Evolutionary conservation across 2,113 vertebrate genomes (phyloP).

Genomic region (Cricetomys ansorgei): DNA sequence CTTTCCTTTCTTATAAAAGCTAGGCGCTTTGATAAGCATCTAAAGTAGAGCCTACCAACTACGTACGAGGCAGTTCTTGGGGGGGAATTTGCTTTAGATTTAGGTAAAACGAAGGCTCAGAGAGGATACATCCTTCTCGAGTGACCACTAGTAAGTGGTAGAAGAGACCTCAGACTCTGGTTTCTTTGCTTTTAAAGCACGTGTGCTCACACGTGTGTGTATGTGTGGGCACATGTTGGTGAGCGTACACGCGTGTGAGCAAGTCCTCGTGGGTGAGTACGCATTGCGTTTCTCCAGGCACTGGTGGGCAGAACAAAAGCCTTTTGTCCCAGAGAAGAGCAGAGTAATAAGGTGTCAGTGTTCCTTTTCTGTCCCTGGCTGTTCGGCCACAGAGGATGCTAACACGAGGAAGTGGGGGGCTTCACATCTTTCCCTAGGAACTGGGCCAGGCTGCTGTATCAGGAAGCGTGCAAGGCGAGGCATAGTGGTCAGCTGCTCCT

Average conservation of each 20-base stretch:
- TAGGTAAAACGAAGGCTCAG: neutral
- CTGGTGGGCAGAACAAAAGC: neutral
- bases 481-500: rapidly evolving
- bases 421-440: neutral
- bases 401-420: neutral
- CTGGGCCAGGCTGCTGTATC: neutral
- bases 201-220: neutral
- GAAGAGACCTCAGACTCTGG: neutral
- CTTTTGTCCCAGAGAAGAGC: neutral
- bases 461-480: neutral
- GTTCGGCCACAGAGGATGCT: neutral
- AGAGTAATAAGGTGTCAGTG: no score
- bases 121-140: neutral
- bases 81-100: neutral
- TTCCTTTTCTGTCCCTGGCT: neutral
- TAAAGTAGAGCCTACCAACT: neutral
- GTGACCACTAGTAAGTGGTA: neutral
- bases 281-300: neutral
- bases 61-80: neutral
- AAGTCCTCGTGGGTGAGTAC: neutral
- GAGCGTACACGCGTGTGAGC: neutral
- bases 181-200: neutral
- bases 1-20: no score
- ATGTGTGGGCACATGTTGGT: neutral
- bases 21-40: neutral